Base-by-base conservation (phyloP, 2,888 invertebrate genomes). In the Agrenia bidenticulata region DNA sequence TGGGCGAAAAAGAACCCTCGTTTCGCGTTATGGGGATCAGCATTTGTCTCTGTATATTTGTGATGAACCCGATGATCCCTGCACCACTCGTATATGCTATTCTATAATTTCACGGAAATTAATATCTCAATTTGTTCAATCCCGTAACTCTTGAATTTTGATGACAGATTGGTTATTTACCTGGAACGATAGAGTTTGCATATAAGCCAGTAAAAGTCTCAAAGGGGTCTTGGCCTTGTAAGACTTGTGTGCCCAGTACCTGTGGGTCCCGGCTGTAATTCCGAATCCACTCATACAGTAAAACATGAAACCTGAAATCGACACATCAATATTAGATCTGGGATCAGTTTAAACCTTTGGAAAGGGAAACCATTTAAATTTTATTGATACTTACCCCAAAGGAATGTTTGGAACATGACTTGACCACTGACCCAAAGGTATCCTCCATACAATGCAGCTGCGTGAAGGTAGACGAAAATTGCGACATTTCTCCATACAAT, bases 191-290 rank as follows among this genome's bases (percentile, higher is more conserved):
- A 95, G 79, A 1, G 94, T 92, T 80, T 97, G 94, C 82, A 89
- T 89, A 56, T 89, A 76, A 41, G 88, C 85, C 65, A 98, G 84
- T 39, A 97, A 81, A 7, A 94, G 77, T 75, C 91, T 84, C 11
- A 96, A 84, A 0, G 94, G 97, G 85, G 89, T 88, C 80, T 88
- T 93, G 7, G 97, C 98, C 83, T 96, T 96, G 84, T 97, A 98
- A 0, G 95, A 87, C 78, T 90, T 88, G 82, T 98, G 98, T 1
- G 96, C 87, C 97, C 97, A 98, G 32, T 96, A 85, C 76, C 98
- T 84, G 81, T 98, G 98, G 1, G 94, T 95, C 21, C 99, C 99
- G 23, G 96, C 97, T n/a, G 98, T 98, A 73, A 98, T 92, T 21
- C 98, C 97, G 69, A 97, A 81, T 9, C 92, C 95, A 15, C 89